Base-by-base conservation (phyloP, 2,113 vertebrate genomes). In the Odocoileus hemionus region DNA sequence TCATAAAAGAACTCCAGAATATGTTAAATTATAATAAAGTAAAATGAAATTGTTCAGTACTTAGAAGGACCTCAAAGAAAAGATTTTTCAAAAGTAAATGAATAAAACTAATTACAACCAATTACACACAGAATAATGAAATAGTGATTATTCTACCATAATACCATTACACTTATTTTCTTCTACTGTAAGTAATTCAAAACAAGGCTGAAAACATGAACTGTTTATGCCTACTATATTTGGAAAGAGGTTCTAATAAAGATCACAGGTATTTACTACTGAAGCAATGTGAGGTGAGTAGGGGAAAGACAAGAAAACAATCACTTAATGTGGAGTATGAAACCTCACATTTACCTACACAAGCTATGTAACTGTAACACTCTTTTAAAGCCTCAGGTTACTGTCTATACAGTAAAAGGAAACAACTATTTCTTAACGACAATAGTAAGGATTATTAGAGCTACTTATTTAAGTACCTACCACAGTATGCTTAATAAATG, bases 21-120 rank as follows among this genome's bases (percentile, higher is more conserved):
- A 11, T 36, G 39, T 88, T 87, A 95, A 83, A 78, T 7, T 97
- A 88, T 2, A 82, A 13, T 79, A 91, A 91, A 78, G 45, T 52
- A 95, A 94, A 96, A 90, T 74, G 67, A 39, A 74, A 74, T 74
- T 74, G 11, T 14, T 52, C 14, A 93, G 30, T 90, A 96, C 36
- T 94, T 45, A 55, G 5, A 80, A 92, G 30, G n/a, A 39, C 45
- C 86, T 64, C 25, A 89, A 21, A 52, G 70, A 79, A 89, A 86
- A 95, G 30, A 64, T 28, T 67, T 93, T 92, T 78, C 36, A 94
- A 91, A 92, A 83, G 26, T 39, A 96, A 96, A 96, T 9, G 82
- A 91, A 78, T 60, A 91, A 83, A 89, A 87, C 1, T 61, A 28
- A 88, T 28, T 67, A 76, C n/a, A 94, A 82, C 15, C 64, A 64